These are phyloP conservation scores for Phataginus tricuspis DNA, from an alignment of 2,797 vertebrate genomes.

Conservation along the genomic window DNA sequence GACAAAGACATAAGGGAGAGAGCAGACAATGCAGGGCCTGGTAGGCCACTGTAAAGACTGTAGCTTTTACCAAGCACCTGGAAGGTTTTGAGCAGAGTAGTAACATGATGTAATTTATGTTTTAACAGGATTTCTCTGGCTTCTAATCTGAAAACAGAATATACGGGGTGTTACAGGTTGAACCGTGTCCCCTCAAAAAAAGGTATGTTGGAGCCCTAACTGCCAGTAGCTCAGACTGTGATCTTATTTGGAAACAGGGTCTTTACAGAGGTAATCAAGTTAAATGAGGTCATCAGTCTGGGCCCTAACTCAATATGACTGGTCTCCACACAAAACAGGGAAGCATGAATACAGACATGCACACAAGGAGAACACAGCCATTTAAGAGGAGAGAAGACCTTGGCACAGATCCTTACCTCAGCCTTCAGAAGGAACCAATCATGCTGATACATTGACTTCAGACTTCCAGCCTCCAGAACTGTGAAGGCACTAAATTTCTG, in stretches of 20 bases:
- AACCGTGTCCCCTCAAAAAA: not conserved
- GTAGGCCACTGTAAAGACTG: not conserved
- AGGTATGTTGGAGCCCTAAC: not conserved
- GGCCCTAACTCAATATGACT: not conserved
- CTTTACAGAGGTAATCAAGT: not conserved
- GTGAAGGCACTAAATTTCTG: not conserved
- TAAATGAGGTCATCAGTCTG: not conserved
- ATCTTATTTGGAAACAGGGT: not conserved
- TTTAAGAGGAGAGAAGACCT: not conserved
- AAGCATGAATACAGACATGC: not conserved
- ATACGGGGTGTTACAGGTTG: not conserved
- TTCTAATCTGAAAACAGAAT: not conserved
- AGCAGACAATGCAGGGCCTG: not conserved
- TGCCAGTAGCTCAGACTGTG: not conserved
- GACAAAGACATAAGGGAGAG: not conserved
- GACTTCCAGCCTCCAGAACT: not conserved
- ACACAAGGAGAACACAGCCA: not conserved
- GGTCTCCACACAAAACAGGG: not conserved
- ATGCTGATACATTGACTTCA: not conserved
- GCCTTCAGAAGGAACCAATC: not conserved
- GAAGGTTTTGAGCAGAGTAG: not conserved
- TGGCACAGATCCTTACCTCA: not conserved
- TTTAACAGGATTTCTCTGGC: not conserved
- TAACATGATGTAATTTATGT: not conserved
- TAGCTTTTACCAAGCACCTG: not conserved